These are phyloP conservation scores for Drosophila longiperda DNA, from an alignment of 2,888 invertebrate genomes.

Conservation along the genomic window DNA sequence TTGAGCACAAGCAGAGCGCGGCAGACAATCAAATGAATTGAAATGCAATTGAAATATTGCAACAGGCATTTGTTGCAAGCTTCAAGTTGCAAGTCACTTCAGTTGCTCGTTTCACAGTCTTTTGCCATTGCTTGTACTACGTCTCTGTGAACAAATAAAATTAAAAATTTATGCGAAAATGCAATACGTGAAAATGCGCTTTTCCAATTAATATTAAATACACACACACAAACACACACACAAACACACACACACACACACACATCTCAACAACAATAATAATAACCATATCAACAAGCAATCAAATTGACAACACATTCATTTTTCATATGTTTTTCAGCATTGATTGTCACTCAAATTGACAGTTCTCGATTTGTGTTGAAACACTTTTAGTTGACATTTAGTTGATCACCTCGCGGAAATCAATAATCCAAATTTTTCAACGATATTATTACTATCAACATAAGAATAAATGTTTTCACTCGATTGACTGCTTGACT, in stretches of 20 bases:
- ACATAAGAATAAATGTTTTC: background rate
- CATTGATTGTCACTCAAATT: slow-evolving; percentile 7
- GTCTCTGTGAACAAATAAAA: slow-evolving; percentile 11
- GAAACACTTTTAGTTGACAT: slow-evolving; percentile 1
- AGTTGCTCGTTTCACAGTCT: slow-evolving; percentile 3
- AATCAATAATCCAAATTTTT: background rate
- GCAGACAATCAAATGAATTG: slow-evolving; percentile 58
- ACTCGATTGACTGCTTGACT: background rate
- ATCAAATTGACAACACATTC: background rate
- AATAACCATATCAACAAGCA: slow-evolving; percentile 2
- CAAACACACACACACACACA: background rate
- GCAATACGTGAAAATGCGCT: slow-evolving; percentile 26
- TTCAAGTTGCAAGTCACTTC: slow-evolving; percentile 28
- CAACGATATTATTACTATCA: background rate
- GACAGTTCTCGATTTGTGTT: background rate
- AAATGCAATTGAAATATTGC: slow-evolving; percentile 72
- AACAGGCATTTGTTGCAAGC: slow-evolving; percentile 63
- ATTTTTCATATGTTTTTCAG: slow-evolving; percentile 10
- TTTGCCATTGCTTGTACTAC: background rate
- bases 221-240: slow-evolving; percentile 10
- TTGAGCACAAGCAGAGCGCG: slow-evolving; percentile 16
- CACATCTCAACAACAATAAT: slow-evolving; percentile 12
- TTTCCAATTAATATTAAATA: slow-evolving; percentile 48
- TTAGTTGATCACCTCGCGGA: background rate
- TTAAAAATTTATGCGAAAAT: slow-evolving; percentile 27